Conservation (phyloP, 2,888 invertebrate species). For the Leptopilina syphax region DNA sequence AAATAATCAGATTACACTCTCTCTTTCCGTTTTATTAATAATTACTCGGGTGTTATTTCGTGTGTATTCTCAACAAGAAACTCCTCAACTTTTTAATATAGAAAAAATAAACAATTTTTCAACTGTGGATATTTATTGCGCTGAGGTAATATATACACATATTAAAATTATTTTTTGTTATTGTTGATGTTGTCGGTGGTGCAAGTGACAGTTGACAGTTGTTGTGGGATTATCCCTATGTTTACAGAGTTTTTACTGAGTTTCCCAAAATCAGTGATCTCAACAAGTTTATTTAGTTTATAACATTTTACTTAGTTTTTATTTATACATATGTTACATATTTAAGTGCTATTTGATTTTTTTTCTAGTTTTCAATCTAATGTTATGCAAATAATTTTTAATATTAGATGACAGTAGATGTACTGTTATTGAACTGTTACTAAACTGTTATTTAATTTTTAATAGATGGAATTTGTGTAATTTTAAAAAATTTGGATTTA, state of each 20-base stretch:
- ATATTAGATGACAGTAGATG: too few species aligned
- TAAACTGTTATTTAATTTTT: too few species aligned
- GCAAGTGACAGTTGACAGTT: conserved; percentile 10
- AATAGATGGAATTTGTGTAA: too few species aligned
- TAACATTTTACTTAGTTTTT: too few species aligned
- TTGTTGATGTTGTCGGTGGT: not conserved
- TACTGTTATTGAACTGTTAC: too few species aligned
- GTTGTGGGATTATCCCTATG: not conserved
- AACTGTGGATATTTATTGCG: not conserved
- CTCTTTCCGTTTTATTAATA: not conserved
- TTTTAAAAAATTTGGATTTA: too few species aligned
- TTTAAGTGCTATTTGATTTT: too few species aligned
- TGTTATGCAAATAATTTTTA: too few species aligned
- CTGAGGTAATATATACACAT: not conserved
- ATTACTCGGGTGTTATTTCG: not conserved
- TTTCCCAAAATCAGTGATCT: too few species aligned
- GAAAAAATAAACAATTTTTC: not conserved
- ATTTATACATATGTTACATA: too few species aligned
- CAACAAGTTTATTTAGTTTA: too few species aligned
- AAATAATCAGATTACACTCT: not conserved
- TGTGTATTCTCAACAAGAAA: not conserved
- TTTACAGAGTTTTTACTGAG: not conserved
- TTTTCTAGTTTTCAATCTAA: too few species aligned
- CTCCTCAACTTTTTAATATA: not conserved
- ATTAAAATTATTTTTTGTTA: not conserved